These are phyloP conservation scores for Lydus trimaculatus DNA, from an alignment of 2,888 invertebrate genomes.

Conservation along the genomic window DNA sequence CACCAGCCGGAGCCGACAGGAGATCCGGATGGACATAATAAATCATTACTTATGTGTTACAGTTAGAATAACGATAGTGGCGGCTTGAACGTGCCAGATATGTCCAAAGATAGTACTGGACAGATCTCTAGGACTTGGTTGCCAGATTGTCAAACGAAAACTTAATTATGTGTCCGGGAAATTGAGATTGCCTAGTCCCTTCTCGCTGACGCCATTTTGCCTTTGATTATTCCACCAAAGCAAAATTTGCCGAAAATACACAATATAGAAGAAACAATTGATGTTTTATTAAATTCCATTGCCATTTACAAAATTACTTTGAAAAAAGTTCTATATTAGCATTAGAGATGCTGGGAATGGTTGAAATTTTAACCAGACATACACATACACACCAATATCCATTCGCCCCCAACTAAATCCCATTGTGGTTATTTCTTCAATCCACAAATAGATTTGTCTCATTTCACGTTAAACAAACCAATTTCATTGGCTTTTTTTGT, in stretches of 20 bases:
- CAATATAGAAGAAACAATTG: too few relatives aligned
- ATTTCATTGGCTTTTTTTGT: not conserved
- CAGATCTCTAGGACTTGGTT: constrained; percentile 13
- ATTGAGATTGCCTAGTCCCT: not conserved
- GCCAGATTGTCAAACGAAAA: constrained; percentile 12
- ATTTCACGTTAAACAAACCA: not conserved
- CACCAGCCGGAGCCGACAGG: constrained; percentile 14
- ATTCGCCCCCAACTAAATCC: not conserved
- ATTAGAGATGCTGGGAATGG: not conserved
- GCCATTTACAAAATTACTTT: not conserved
- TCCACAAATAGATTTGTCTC: constrained; percentile 5
- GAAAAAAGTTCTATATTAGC: not conserved
- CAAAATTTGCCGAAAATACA: not conserved
- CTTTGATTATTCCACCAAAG: not conserved
- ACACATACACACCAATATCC: not conserved
- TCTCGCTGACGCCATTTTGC: not conserved
- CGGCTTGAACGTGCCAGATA: constrained; percentile 39
- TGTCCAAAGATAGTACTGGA: constrained; percentile 44
- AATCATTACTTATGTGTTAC: constrained; percentile 39
- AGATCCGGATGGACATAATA: constrained; percentile 35
- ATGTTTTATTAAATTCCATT: too few relatives aligned
- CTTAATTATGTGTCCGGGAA: not conserved
- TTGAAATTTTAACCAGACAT: not conserved
- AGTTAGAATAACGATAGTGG: constrained; percentile 22
- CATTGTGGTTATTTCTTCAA: not conserved